A percentile compares a stretch with the other conserved stretches of the same genome.
Conservation (phyloP, 2,797 vertebrate genomes). For the Enteromius trimaculatus region DNA sequence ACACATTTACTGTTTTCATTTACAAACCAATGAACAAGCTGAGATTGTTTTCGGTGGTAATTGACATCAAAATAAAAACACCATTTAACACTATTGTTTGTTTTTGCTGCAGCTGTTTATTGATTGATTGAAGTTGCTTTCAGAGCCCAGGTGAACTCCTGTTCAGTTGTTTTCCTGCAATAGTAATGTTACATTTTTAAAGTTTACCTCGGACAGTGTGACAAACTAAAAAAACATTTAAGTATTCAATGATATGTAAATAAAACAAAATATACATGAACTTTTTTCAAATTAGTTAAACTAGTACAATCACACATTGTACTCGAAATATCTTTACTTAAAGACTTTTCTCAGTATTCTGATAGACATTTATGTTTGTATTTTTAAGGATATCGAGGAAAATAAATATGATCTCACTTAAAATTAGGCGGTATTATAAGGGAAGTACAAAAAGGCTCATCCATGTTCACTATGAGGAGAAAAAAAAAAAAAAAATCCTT, state of each 20-base stretch:
- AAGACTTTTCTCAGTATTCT: neutral
- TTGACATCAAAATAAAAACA: neutral
- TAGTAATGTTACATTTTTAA: neutral
- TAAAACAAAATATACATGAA: neutral
- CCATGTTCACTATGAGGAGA: neutral
- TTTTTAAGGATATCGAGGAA: neutral
- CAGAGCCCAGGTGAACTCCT: conserved; percentile 55
- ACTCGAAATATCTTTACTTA: neutral
- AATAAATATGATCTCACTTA: neutral
- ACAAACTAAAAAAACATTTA: neutral
- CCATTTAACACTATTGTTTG: neutral
- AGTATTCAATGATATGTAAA: neutral
- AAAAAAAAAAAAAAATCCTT: neutral
- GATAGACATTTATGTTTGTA: neutral
- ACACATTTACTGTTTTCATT: neutral
- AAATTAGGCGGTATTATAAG: neutral
- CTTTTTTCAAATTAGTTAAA: neutral
- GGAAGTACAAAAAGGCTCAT: neutral
- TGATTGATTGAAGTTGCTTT: conserved; percentile 44
- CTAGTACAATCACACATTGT: neutral
- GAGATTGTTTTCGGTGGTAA: neutral
- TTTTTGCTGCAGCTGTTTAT: neutral
- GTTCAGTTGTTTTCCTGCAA: conserved; percentile 65
- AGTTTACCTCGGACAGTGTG: neutral
- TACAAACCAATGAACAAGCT: neutral